Base-by-base conservation (phyloP, 2,888 invertebrate genomes). In the Drosophila melanocephala region DNA sequence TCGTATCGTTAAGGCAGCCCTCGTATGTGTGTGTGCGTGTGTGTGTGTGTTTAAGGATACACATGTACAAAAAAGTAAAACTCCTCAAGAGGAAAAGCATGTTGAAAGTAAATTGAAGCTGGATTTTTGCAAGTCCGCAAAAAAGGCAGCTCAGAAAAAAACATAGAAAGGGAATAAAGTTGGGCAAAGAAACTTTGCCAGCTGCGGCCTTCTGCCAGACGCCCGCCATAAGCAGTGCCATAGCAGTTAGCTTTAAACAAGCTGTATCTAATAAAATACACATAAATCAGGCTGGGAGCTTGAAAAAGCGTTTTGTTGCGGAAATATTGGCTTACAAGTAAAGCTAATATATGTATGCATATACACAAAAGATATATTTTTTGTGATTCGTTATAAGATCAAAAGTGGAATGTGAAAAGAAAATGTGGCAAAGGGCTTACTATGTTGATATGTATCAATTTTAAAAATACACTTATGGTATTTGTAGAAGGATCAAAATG, bases 91-190 rank as follows among this genome's bases (percentile, higher is more conserved):
- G 77, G 65, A 80, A 80, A 77, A 90, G 91, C 89, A 90, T 89
- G 86, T 87, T 89, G 90, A 91, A 87, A 90, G 90, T 87, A 87
- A 87, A 87, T 87, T 87, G 86, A 90, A 89, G 89, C 78, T 70
- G 85, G 76, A 86, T 86, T 88, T 77, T 69, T 64, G 84, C 70
- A 77, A 84, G 83, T 84, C 60, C 62, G 73, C 89, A 82, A 89
- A 89, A 47, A 84, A 78, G 72, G 42, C 77, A 72, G 61, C 59
- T 33, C 35, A 62, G 22, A 60, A 74, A 68, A 68, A 33, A 66
- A 68, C 1, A 72, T 61, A 75, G 32, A 16, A 30, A n/a, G 1
- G 6, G 14, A 56, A 37, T 12, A 86, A 84, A 87, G 71, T 69
- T 78, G 61, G 59, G 39, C 39, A 57, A 71, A 58, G 59, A 90